Base-by-base conservation (phyloP, 2,797 vertebrate species). In the Enteromius viviparus region DNA sequence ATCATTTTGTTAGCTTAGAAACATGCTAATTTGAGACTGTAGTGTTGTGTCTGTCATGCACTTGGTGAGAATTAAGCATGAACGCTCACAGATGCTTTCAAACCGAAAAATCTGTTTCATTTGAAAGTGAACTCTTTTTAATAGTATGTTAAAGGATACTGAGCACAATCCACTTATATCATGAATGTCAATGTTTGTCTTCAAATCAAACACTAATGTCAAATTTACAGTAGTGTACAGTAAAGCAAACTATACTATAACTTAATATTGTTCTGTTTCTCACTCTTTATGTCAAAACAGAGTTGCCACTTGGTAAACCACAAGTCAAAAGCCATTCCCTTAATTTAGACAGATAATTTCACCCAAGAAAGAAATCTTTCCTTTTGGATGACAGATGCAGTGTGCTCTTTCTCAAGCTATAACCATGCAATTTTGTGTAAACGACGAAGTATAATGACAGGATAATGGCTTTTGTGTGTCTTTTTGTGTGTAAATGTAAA, bases 401-500 rank as follows among this genome's bases (percentile, higher is more conserved):
- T 23, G 37, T 14, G 21, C 37, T 14, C 14, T 49, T 71, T 49
- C 23, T 71, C 45, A 29, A 49, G 12, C 12, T 29, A 17, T 29
- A 62, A 62, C 60, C 60, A 29, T 47, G 40, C 14, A 47, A 42
- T 42, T 69, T 69, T 42, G 34, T 68, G 21, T 14, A 69, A 42
- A 42, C n/a, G 37, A 42, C 23, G 37, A 69, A 42, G 19, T 49
- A 23, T 40, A 42, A 32, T n/a, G 42, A 11, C 8, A 42, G 45
- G 26, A 17, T 29, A 55, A 53, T 80, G 62, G 3, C 42, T 62
- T 85, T 69, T 76, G 79, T 68, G 11, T 29, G 12, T 34, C 11
- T 40, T 65, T 42, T 7, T 17, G 17, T 45, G 1, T 40, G 32
- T 49, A 42, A 76, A 58, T 58, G 49, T 37, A 75, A 34, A 75